phyloP scores from a whole-genome alignment of 2,888 invertebrate genomes.

The Gari tellinella region DNA sequence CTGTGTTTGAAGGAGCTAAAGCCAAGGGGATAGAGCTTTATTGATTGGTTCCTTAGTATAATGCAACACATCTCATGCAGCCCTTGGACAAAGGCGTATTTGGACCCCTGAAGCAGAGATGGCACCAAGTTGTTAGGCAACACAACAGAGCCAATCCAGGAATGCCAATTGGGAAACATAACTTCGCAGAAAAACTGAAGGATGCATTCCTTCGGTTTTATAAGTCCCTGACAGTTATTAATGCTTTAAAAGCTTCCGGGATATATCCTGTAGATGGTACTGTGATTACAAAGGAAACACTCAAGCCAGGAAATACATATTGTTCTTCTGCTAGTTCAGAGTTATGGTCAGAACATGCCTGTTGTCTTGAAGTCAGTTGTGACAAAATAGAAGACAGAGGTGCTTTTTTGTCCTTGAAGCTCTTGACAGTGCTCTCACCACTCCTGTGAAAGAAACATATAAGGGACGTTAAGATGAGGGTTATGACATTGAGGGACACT shows the following conservation, averaged over 20 bases:
- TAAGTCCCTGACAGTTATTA: constrained; percentile 49
- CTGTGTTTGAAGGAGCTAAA: constrained; percentile 38
- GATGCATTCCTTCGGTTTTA: constrained; percentile 51
- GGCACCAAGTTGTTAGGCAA: constrained; percentile 39
- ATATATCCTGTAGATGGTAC: constrained; percentile 40
- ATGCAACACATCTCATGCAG: constrained; percentile 58
- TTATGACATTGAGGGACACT: no score
- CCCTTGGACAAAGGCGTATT: constrained; percentile 62
- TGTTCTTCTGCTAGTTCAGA: no score
- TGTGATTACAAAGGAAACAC: constrained; percentile 1
- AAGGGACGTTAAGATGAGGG: no score
- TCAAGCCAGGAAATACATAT: no score
- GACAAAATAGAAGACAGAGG: no score
- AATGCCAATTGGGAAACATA: constrained; percentile 38
- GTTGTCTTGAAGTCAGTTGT: no score
- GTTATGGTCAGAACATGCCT: no score
- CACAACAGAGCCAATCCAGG: constrained; percentile 48
- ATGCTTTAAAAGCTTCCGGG: constrained; percentile 48
- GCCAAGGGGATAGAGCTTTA: constrained; percentile 44
- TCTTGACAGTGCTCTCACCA: no score
- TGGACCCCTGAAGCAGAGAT: constrained; percentile 47
- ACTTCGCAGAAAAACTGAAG: constrained; percentile 50
- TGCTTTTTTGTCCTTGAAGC: no score
- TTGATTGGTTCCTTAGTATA: no score
- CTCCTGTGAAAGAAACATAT: no score